Percentiles rank a stretch among this genome's conserved stretches.
Evolutionary conservation across 2,113 vertebrate genomes (phyloP).

Genomic region (Manacus vitellinus): DNA sequence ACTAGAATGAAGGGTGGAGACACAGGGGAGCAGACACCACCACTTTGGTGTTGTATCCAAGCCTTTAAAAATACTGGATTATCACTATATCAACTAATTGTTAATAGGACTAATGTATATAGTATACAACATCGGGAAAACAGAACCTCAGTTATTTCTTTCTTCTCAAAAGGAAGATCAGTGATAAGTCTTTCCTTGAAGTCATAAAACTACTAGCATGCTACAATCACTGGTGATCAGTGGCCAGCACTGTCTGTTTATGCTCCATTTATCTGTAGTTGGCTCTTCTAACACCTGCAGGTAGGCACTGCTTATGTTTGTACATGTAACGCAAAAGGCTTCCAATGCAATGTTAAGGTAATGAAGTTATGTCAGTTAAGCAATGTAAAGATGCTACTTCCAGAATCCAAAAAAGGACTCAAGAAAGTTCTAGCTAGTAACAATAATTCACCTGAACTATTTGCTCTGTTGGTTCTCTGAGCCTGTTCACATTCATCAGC

Average conservation of each 20-base stretch:
- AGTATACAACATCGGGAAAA: background rate
- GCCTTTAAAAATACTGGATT: background rate
- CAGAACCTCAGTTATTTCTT: background rate
- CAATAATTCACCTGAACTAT: background rate
- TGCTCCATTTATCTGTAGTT: background rate
- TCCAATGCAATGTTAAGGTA: background rate
- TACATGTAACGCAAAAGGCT: background rate
- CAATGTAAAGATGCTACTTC: background rate
- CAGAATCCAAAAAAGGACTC: background rate
- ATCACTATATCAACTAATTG: background rate
- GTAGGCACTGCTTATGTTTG: background rate
- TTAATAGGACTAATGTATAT: background rate
- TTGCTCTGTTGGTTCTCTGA: background rate
- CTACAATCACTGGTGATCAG: background rate
- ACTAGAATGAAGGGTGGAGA: background rate
- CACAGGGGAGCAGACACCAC: background rate
- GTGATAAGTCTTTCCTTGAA: background rate
- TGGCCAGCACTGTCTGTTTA: background rate
- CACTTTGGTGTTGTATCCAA: background rate
- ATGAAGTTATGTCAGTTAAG: background rate
- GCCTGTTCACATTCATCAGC: background rate
- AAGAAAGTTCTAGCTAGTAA: background rate
- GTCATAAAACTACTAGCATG: background rate
- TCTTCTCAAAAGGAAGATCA: background rate
- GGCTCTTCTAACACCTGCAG: background rate